Evolutionary conservation across 2,888 invertebrate genomes (phyloP), one percentile per base, ranked within the genome.

Genomic region (Tipula helvola): DNA sequence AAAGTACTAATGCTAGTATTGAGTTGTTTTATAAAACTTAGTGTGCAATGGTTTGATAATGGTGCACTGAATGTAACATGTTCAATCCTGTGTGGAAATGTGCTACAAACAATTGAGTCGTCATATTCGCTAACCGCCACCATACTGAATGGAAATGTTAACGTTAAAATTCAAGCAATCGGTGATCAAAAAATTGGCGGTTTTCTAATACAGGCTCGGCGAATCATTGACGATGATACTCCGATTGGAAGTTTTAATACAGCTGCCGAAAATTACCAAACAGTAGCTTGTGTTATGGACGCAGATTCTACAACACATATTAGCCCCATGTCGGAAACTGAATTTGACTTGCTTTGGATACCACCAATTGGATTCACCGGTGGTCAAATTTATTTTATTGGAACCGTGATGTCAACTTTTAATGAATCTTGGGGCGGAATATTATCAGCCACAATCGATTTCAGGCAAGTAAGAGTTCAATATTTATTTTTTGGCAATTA

Each of bases 351-450:
- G 88, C 93, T 94, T 88, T 97, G 97, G 97, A 93, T 93, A 88
- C 95, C 96, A 0, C 97, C 97, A 0, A 91, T 91, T 5, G 94
- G 95, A 89, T 96, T 95, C 89, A 93, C 95, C n/a, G n/a, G n/a
- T 87, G 97, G 96, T 86, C 94, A 95, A 57, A 93, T 97, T 86
- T 93, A 95, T 84, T 97, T 97, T 90, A 96, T 95, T 97, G 97
- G 92, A 93, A 93, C 91, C n/a, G 86, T 18, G 36, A 7, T 52
- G 12, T 10, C 36, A 3, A 83, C 36, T 16, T 28, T 39, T n/a
- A 47, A 28, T n/a, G 12, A 57, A 0, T 97, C 95, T 91, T 97
- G 97, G 97, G 93, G 94, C 41, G 96, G 95, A 71, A 92, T 96
- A 0, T 93, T 94, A 89, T 96, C 97, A 0, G 92, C 93, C 0